Base-by-base conservation (phyloP, 2,113 vertebrate species). In the Cryptotis parvus region DNA sequence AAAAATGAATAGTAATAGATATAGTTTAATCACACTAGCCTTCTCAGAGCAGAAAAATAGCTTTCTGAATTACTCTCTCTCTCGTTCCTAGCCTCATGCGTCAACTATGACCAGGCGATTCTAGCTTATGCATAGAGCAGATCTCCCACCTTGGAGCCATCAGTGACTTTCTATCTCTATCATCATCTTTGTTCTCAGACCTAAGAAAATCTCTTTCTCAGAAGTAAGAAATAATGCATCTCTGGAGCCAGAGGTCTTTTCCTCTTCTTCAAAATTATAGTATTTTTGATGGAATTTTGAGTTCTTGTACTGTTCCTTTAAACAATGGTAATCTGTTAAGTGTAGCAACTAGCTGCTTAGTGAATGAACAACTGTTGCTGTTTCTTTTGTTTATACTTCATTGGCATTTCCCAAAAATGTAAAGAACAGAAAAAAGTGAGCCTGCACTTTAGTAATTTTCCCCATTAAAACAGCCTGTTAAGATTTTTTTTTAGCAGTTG, bases 371-470 rank as follows among this genome's bases (percentile, higher is more conserved):
- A 41, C 55, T 49, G 10, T 58, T 77, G 83, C 75, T 87, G 22
- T 9, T 78, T 92, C 80, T 94, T 95, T 94, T 80, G 77, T 72
- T 94, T 96, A 91, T 77, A 88, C n/a, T 85, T 92, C 90, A 78
- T 79, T 93, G 86, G 43, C 66, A 91, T 92, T 95, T 96, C 80
- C 83, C 76, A 65, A 90, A 84, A 89, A 63, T 55, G 84, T 84
- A 49, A 89, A 55, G 37, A 90, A 93, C 76, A 55, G 84, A 73
- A 92, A 91, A 63, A 91, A 79, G 81, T 45, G n/a, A n/a, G 66
- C 68, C 49, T 81, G 27, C 16, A 92, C 22, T 72, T 82, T 61
- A 16, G 7, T 31, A 11, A 39, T 70, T 88, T 68, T 55, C 8
- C 1, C 58, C 33, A 0, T 69, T 20, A 26, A 35, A 88, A 78